Evolutionary conservation across 2,888 invertebrate genomes (phyloP).

Genomic region (Monochamus alternatus): DNA sequence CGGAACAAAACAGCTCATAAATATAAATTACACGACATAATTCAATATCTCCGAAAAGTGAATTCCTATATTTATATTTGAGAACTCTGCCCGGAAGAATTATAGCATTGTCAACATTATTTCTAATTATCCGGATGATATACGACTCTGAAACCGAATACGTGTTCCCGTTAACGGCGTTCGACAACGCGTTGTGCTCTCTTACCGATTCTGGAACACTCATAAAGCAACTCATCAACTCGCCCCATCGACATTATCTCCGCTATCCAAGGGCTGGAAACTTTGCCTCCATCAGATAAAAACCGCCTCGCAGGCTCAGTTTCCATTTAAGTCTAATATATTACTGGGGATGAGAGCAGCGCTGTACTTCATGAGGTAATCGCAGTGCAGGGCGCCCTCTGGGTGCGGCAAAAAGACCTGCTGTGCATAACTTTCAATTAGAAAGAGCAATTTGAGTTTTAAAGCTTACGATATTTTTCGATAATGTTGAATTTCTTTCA

Average conservation of each 20-base stretch:
- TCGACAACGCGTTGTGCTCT: neutral
- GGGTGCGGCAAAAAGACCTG: neutral
- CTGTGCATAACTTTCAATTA: conserved; percentile 1
- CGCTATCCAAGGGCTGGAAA: conserved; percentile 50
- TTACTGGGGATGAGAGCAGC: conserved; percentile 39
- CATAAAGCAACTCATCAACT: conserved; percentile 50
- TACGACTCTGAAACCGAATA: conserved; percentile 31
- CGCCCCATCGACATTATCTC: conserved; percentile 50
- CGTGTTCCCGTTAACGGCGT: conserved; percentile 16
- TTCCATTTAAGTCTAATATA: conserved; percentile 46
- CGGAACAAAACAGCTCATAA: neutral
- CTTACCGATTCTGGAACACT: conserved; percentile 20
- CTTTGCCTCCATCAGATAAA: conserved; percentile 46
- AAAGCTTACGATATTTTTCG: neutral
- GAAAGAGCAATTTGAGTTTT: neutral
- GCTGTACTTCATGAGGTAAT: conserved; percentile 34
- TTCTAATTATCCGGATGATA: conserved; percentile 33
- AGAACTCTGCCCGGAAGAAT: conserved; percentile 16
- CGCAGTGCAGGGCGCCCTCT: neutral
- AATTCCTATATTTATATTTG: neutral
- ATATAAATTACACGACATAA: conserved; percentile 9
- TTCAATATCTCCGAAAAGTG: neutral
- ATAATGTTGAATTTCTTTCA: neutral
- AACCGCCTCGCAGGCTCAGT: conserved; percentile 27
- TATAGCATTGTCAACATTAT: conserved; percentile 28